Conservation (phyloP, 1,140 invertebrate species). For the Atta cephalotes region DNA sequence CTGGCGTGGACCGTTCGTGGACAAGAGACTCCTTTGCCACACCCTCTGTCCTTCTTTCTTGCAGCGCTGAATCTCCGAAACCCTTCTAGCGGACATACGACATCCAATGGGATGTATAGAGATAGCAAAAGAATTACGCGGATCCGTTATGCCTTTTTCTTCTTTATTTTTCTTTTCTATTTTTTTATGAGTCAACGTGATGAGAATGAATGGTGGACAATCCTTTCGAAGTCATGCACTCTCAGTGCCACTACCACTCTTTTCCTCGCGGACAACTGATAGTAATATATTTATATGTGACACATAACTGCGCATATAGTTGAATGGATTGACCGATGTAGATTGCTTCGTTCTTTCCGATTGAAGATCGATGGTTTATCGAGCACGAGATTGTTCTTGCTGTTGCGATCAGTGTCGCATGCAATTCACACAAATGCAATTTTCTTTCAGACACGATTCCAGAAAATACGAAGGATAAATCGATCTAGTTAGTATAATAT, state of each 20-base stretch:
- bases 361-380: conserved; percentile 37
- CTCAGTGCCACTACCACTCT: conserved; percentile 22
- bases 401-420: background rate
- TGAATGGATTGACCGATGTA: conserved; percentile 38
- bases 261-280: background rate
- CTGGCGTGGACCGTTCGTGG: conserved; percentile 74
- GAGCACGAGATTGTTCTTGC: conserved; percentile 13
- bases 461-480: background rate
- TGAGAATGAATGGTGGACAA: conserved; percentile 83
- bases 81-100: conserved; percentile 69
- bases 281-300: conserved; percentile 30
- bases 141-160: conserved; percentile 61
- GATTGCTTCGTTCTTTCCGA: conserved; percentile 45
- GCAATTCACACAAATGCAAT: conserved; percentile 29
- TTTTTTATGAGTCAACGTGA: conserved; percentile 81
- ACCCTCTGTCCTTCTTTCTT: conserved; percentile 70
- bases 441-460: background rate
- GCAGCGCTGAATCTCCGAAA: conserved; percentile 62
- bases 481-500: background rate
- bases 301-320: conserved; percentile 17
- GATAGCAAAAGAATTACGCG: conserved; percentile 82
- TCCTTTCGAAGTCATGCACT: conserved; percentile 63
- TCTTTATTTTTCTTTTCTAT: conserved; percentile 58
- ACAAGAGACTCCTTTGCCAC: conserved; percentile 62
- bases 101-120: conserved; percentile 81